phyloP scores from a whole-genome alignment of 2,797 vertebrate species.

The Acanthis flammea region DNA sequence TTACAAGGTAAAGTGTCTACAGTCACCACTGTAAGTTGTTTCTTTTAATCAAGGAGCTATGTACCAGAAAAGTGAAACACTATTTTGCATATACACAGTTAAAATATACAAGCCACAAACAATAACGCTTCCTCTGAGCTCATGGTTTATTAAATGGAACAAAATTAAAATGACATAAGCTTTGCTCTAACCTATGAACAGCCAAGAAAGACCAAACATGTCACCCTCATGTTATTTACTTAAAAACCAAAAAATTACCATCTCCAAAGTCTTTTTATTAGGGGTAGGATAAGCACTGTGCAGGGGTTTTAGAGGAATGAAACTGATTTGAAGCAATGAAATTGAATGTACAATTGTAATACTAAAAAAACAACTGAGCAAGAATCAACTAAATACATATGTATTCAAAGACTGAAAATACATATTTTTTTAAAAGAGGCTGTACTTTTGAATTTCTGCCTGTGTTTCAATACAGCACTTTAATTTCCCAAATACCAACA shows the following conservation, averaged over 20 bases:
- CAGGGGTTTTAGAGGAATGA: background rate
- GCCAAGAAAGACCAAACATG: background rate
- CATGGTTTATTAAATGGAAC: constrained; percentile 19
- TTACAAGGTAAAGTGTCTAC: constrained; percentile 72
- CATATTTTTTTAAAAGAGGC: background rate
- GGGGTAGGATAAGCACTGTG: background rate
- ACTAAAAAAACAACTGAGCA: background rate
- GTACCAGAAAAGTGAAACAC: constrained; percentile 50
- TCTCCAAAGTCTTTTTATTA: background rate
- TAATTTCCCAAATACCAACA: background rate
- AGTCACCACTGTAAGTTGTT: constrained; percentile 65
- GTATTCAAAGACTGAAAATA: background rate
- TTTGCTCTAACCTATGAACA: background rate
- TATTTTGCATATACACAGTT: constrained; percentile 39
- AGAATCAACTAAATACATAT: background rate
- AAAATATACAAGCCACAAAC: constrained; percentile 53
- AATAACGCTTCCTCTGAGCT: background rate
- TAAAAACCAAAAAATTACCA: background rate
- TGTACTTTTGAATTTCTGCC: background rate
- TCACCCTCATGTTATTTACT: background rate
- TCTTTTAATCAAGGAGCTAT: constrained; percentile 63
- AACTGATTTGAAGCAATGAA: background rate
- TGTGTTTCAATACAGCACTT: background rate
- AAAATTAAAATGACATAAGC: background rate
- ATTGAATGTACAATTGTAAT: background rate